Evolutionary conservation across 2,888 invertebrate genomes (phyloP).

Genomic region (Pristionchus fissidentatus): DNA sequence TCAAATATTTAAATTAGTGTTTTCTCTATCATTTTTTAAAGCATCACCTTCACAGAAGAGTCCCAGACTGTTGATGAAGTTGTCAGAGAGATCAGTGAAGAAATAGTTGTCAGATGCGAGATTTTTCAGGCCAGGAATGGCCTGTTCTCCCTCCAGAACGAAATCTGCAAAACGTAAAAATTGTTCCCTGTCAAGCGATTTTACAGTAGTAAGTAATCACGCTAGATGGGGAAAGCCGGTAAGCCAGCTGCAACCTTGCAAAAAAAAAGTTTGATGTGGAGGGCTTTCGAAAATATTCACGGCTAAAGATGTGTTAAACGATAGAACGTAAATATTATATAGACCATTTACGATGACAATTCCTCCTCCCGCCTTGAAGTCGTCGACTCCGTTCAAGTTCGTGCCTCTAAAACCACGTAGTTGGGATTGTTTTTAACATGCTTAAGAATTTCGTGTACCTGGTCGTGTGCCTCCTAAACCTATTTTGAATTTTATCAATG

Average conservation of each 20-base stretch:
- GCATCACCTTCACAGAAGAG: conserved; percentile 5
- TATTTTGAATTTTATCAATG: too few relatives aligned
- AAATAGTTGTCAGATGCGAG: background rate
- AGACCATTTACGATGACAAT: background rate
- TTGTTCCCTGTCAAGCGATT: too few relatives aligned
- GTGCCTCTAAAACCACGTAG: background rate
- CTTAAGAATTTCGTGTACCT: too few relatives aligned
- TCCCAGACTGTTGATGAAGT: background rate
- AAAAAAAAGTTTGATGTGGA: too few relatives aligned
- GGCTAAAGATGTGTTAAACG: background rate
- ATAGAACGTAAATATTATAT: background rate
- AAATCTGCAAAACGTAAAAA: background rate
- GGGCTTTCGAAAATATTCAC: too few relatives aligned
- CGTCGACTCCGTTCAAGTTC: background rate
- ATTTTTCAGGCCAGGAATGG: too few relatives aligned
- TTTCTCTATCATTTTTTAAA: background rate
- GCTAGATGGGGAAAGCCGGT: too few relatives aligned
- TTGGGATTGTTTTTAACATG: background rate
- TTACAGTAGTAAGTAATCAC: too few relatives aligned
- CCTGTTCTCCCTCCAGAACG: background rate
- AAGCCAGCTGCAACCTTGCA: too few relatives aligned
- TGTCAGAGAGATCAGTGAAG: background rate
- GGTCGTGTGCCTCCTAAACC: too few relatives aligned
- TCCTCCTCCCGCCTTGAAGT: background rate
- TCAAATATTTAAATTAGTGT: too few relatives aligned